Conservation (phyloP, 2,888 invertebrate species). For the Boloria euphrosyne region DNA sequence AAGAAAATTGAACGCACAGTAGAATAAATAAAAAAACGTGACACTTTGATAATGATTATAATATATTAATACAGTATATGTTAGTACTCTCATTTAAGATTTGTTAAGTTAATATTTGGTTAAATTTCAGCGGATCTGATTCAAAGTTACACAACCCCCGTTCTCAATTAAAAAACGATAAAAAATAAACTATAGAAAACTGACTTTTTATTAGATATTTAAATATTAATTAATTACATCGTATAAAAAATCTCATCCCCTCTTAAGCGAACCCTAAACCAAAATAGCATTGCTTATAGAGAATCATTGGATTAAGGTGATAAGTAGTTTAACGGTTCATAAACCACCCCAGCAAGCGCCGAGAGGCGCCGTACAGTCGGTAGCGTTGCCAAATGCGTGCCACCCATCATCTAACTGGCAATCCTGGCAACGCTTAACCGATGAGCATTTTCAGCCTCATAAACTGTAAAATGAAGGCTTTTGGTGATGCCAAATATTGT, state of each 20-base stretch:
- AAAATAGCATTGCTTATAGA: conserved; percentile 8
- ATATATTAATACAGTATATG: too few relatives aligned
- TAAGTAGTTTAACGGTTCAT: conserved; percentile 81
- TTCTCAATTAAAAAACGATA: too few relatives aligned
- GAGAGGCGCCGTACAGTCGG: conserved; percentile 65
- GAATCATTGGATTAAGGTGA: conserved; percentile 73
- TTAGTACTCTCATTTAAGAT: too few relatives aligned
- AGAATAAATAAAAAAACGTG: too few relatives aligned
- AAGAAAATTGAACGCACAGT: too few relatives aligned
- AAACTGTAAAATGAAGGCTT: conserved; percentile 51
- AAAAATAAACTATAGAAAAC: not conserved
- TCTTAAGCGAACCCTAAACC: conserved; percentile 1
- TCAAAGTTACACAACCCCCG: too few relatives aligned
- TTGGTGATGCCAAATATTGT: conserved; percentile 44
- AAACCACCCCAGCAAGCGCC: conserved; percentile 67
- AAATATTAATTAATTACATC: not conserved
- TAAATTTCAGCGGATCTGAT: too few relatives aligned
- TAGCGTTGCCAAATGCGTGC: conserved; percentile 70
- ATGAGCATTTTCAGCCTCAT: conserved; percentile 70
- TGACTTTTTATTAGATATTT: not conserved
- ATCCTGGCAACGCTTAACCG: conserved; percentile 62
- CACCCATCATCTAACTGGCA: conserved; percentile 73
- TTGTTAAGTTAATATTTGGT: too few relatives aligned
- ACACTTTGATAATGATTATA: too few relatives aligned
- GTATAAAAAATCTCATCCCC: conserved; percentile 8